Evolutionary conservation across 2,888 invertebrate genomes (phyloP), one percentile per base, ranked within the genome.

Genomic region (Cacoxenus indagator): DNA sequence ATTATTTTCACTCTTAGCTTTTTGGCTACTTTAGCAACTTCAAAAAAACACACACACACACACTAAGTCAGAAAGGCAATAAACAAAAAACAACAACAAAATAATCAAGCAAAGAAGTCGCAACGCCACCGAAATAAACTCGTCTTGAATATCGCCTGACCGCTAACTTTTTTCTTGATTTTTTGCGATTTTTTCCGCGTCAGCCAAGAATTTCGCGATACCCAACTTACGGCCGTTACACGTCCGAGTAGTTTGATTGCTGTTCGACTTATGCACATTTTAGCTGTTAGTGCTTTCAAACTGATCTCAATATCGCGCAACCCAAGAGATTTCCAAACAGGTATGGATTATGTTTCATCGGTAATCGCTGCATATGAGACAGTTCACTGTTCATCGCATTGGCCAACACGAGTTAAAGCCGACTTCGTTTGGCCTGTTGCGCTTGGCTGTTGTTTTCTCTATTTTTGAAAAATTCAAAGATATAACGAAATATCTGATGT

Each of bases 221-320:
- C 26, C 68, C 71, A 75, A 71, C 69, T 70, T 69, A n/a, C 73
- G 74, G 74, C 75, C 76, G 70, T 71, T 69, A 72, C 67, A 82
- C 84, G 84, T 84, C 85, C 83, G 75, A 45, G 77, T 84, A 74
- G 74, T 75, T 75, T 78, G 73, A 80, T 77, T 78, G 77, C 77
- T 78, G 84, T 84, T 86, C 84, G 77, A 82, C 83, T 82, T 82
- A 82, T 80, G 27, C 55, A 1, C 55, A 27, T 26, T 55, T 55
- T 26, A n/a, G n/a, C n/a, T 6, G 37, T 37, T 37, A 8, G 37
- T 37, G 37, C 11, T 37, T 37, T 37, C 6, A 37, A 37, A 19
- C 14, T 19, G 45, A n/a, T 19, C 64, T 64, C 48, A 55, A 62
- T 69, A 70, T 72, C 46, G 67, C n/a, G n/a, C n/a, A n/a, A n/a